These are phyloP conservation scores for Taenaris catops DNA, from an alignment of 2,888 invertebrate genomes.

Conservation along the genomic window DNA sequence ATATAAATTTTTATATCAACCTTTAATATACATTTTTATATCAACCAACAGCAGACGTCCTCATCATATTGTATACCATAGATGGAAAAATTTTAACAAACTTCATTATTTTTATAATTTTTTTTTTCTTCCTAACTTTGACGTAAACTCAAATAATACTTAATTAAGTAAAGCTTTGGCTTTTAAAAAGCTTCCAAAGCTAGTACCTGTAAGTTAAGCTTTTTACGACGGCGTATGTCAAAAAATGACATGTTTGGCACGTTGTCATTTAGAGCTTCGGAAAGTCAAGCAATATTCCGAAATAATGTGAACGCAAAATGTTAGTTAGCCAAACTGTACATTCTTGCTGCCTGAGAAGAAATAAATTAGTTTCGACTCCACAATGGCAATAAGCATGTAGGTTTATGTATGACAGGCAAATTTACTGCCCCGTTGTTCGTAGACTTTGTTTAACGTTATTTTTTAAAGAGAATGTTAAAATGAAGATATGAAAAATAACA, in stretches of 20 bases:
- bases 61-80: too few relatives aligned
- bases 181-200: too few relatives aligned
- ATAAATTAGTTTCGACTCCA: conserved; percentile 59
- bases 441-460: conserved; percentile 3
- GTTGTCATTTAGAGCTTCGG: conserved; percentile 20
- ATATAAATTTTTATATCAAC: too few relatives aligned
- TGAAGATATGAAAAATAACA: too few relatives aligned
- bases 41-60: too few relatives aligned
- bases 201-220: conserved; percentile 33
- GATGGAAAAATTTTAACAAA: too few relatives aligned
- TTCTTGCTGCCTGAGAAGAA: conserved; percentile 30
- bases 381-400: conserved; percentile 52
- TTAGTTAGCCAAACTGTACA: conserved; percentile 29
- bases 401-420: conserved; percentile 54
- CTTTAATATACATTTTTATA: too few relatives aligned
- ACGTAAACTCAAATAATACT: too few relatives aligned
- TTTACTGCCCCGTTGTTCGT: conserved; percentile 36
- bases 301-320: conserved; percentile 34
- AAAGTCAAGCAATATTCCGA: conserved; percentile 31
- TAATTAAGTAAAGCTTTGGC: too few relatives aligned
- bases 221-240: conserved; percentile 35
- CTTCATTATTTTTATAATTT: too few relatives aligned
- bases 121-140: too few relatives aligned
- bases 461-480: not conserved
- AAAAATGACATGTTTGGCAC: conserved; percentile 17